Conservation (phyloP, 2,888 invertebrate genomes). For the Patella depressa region DNA sequence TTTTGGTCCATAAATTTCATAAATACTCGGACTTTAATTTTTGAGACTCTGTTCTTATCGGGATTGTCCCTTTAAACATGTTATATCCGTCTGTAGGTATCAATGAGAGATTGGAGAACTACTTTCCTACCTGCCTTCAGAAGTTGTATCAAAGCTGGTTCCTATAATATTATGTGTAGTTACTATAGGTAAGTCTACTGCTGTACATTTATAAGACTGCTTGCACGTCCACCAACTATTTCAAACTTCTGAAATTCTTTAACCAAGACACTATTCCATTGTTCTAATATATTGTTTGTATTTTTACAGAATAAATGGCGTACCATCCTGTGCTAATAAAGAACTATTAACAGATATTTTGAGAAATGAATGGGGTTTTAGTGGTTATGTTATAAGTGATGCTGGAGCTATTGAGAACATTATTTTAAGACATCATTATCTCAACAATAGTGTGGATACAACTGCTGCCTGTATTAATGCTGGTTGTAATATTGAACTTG, state of each 20-base stretch:
- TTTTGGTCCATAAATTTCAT: too few relatives aligned
- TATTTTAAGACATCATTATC: constrained; percentile 44
- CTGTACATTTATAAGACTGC: too few relatives aligned
- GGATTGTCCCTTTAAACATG: too few relatives aligned
- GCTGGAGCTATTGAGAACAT: constrained; percentile 55
- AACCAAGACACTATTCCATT: too few relatives aligned
- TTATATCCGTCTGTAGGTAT: constrained; percentile 22
- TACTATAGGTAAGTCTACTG: constrained; percentile 42
- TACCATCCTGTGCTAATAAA: constrained; percentile 61
- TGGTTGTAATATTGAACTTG: constrained; percentile 52
- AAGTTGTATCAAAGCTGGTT: constrained; percentile 58
- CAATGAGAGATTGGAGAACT: constrained; percentile 53
- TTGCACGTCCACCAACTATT: too few relatives aligned
- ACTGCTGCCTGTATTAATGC: constrained; percentile 37
- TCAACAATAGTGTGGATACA: constrained; percentile 37
- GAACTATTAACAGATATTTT: constrained; percentile 55
- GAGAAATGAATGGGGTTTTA: constrained; percentile 56
- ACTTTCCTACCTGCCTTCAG: constrained; percentile 64
- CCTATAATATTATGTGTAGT: constrained; percentile 63
- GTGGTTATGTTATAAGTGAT: constrained; percentile 62
- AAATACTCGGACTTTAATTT: too few relatives aligned
- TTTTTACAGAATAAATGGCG: constrained; percentile 59
- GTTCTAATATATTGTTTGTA: background rate
- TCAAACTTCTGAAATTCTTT: too few relatives aligned
- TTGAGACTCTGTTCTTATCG: too few relatives aligned